These are phyloP conservation scores for Coturnix japonica DNA, from an alignment of 2,113 vertebrate species.

Conservation along the genomic window DNA sequence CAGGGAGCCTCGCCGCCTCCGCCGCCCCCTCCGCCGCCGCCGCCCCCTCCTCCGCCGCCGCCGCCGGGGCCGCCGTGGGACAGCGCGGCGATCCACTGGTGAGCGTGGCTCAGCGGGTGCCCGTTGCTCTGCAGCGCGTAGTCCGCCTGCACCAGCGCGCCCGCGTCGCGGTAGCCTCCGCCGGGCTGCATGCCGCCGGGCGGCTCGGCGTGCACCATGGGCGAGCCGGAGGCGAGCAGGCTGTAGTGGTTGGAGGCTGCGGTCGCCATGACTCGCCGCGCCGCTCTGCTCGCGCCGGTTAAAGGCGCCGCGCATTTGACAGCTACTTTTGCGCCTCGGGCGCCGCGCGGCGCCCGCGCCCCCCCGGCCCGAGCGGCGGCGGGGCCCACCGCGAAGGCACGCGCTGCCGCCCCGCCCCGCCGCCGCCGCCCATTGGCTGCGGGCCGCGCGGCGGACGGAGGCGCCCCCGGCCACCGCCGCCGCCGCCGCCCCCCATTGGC, in stretches of 20 bases:
- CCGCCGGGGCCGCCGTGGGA: constrained; percentile 89
- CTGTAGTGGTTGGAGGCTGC: constrained; percentile 97
- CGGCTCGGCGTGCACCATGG: constrained; percentile 93
- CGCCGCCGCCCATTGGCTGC: too few relatives aligned
- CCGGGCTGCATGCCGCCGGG: constrained; percentile 82
- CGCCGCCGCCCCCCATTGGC: too few relatives aligned
- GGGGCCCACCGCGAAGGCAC: constrained; percentile 84
- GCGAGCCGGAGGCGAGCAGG: constrained; percentile 93
- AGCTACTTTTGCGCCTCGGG: constrained; percentile 90
- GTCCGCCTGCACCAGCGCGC: constrained; percentile 93
- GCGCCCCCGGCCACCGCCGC: too few relatives aligned
- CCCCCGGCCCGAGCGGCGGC: constrained; percentile 82
- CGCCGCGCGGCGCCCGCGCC: constrained; percentile 78
- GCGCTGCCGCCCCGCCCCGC: too few relatives aligned
- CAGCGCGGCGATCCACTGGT: constrained; percentile 96
- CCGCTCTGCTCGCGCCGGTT: constrained; percentile 90
- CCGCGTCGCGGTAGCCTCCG: constrained; percentile 88
- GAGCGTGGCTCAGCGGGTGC: constrained; percentile 95
- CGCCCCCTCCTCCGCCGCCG: constrained; percentile 84
- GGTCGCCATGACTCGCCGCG: constrained; percentile 96
- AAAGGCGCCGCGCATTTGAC: constrained; percentile 94
- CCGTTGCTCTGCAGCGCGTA: constrained; percentile 93
- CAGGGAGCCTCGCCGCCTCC: constrained; percentile 46
- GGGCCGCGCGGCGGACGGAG: too few relatives aligned
- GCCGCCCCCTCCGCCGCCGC: constrained; percentile 56